Conservation (phyloP, 2,113 vertebrate genomes). For the Onychorhynchus coronatus region DNA sequence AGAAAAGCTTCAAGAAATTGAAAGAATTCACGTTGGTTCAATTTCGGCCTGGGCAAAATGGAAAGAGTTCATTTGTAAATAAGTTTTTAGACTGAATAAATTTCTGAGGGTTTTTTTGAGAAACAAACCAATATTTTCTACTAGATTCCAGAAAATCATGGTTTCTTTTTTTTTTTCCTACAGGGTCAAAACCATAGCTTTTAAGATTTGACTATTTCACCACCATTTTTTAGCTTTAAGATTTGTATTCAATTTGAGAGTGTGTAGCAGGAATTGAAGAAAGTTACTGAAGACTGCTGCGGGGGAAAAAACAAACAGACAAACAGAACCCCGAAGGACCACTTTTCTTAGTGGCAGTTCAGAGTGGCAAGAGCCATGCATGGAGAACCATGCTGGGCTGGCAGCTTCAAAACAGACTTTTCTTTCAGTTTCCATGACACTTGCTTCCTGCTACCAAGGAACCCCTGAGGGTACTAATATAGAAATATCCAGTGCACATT, state of each 20-base stretch:
- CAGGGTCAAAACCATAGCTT: neutral
- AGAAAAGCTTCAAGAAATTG: neutral
- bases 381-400: neutral
- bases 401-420: neutral
- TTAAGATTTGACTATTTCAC: neutral
- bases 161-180: neutral
- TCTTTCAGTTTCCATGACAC: constrained; percentile 13
- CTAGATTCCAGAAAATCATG: neutral
- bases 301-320: neutral
- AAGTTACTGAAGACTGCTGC: neutral
- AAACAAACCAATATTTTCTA: neutral
- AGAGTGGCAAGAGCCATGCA: neutral
- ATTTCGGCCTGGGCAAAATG: neutral
- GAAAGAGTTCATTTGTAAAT: neutral
- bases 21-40: neutral
- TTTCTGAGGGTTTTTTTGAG: neutral
- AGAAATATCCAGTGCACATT: neutral
- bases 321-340: neutral
- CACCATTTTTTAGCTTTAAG: neutral
- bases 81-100: neutral
- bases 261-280: neutral
- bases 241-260: neutral
- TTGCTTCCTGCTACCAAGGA: neutral
- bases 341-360: constrained; percentile 21
- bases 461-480: neutral